Base-by-base conservation (phyloP, 1,140 invertebrate species). In the Drosophila murphyi region DNA sequence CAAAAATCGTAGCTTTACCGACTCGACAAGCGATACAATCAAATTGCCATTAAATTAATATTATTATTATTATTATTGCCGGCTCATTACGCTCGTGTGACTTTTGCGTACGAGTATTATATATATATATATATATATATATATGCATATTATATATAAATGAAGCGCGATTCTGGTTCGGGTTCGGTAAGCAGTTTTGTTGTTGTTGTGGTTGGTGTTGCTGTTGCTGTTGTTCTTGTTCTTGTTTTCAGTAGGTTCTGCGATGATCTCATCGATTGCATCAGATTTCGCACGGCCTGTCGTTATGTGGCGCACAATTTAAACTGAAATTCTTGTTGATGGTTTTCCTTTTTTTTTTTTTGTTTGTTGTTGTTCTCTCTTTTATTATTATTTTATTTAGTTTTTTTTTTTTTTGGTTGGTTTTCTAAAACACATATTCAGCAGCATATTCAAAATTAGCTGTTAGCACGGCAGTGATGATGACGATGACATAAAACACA, bases 251-350 rank as follows among this genome's bases (percentile, higher is more conserved):
- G 54, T 75, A 74, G 75, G 65, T 82, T 75, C 63, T 32, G 47
- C 35, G 83, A 85, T 88, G 83, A 88, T 89, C 83, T 88, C 83
- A 88, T 89, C 83, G 83, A 88, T 88, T 88, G 85, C 85, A 88
- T 88, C 85, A 88, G 78, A 89, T 90, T 88, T 88, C 85, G 78
- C 80, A 89, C 85, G 80, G 78, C 78, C 78, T 89, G 79, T 83
- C 73, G 77, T 83, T 85, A 85, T 83, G 81, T 86, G 81, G 77
- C 69, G 55, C 76, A 63, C 75, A 79, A 76, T 80, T 87, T 80
- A 76, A 76, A 72, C 73, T 76, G 54, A 76, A 72, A 72, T 76
- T 64, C 63, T 68, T 67, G n/a, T 68, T 68, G 50, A 39, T 70
- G 69, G 72, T 72, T 83, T 72, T 60, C 54, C 54, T 50, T 73